These are phyloP conservation scores for Bubo bubo DNA, from an alignment of 2,113 vertebrate species.

Conservation along the genomic window DNA sequence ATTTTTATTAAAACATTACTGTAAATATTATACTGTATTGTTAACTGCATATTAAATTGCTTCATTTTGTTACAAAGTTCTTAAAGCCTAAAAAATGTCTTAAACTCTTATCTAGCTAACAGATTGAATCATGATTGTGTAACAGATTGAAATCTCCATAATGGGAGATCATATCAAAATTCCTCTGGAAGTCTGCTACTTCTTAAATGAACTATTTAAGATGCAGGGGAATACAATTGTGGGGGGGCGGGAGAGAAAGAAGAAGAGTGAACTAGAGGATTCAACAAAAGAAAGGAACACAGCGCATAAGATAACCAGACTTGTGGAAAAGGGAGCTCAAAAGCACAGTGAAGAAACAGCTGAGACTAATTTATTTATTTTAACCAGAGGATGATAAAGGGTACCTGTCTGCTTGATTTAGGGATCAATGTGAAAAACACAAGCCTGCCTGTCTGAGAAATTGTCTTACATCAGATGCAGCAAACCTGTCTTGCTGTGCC, in stretches of 20 bases:
- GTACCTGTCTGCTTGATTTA: background rate
- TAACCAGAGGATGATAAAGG: background rate
- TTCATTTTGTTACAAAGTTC: background rate
- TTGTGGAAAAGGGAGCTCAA: background rate
- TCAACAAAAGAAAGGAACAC: background rate
- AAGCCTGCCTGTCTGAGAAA: background rate
- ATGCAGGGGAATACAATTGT: background rate
- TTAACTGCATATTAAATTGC: background rate
- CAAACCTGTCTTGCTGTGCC: background rate
- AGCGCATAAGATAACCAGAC: background rate
- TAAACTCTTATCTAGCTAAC: constrained; percentile 33
- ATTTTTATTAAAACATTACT: background rate
- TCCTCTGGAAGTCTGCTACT: constrained; percentile 31
- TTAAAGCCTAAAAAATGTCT: background rate
- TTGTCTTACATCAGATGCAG: background rate
- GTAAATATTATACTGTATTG: background rate
- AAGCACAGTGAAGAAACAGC: background rate
- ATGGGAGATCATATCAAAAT: constrained; percentile 42
- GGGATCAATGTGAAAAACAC: background rate
- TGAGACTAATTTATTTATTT: background rate
- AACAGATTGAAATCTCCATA: constrained; percentile 69
- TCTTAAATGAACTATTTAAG: constrained; percentile 7
- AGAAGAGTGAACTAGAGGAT: background rate
- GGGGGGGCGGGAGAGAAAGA: background rate
- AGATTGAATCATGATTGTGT: constrained; percentile 45